Evolutionary conservation across 2,113 vertebrate genomes (phyloP).

Genomic region (Orycteropus afer): DNA sequence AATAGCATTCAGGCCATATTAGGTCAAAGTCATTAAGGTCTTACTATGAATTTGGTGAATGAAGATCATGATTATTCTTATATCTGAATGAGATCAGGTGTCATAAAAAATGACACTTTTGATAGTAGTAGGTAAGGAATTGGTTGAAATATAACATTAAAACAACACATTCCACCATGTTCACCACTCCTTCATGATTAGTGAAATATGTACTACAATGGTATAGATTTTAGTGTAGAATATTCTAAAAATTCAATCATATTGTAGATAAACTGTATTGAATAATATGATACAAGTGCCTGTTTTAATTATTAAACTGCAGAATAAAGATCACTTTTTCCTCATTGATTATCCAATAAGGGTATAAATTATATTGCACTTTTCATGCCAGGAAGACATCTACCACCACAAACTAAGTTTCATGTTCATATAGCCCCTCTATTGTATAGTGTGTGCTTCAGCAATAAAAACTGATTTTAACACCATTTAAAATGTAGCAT

Average conservation of each 20-base stretch:
- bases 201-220: background rate
- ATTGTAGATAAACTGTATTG: background rate
- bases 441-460: background rate
- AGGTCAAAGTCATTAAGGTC: background rate
- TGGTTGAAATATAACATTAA: background rate
- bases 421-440: background rate
- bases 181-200: background rate
- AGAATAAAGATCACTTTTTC: background rate
- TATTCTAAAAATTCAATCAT: background rate
- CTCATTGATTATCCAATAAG: conserved; percentile 20
- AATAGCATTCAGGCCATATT: background rate
- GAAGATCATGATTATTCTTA: background rate
- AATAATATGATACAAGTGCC: background rate
- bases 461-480: conserved; percentile 26
- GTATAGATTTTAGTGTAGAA: background rate
- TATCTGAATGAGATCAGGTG: background rate
- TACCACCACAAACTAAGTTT: background rate
- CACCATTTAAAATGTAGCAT: background rate
- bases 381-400: conserved; percentile 44
- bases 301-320: background rate
- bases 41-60: background rate
- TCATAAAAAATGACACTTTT: background rate
- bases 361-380: background rate
- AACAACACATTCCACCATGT: background rate
- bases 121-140: background rate